phyloP scores from a whole-genome alignment of 2,888 invertebrate genomes.

The Aphodius granarius region DNA sequence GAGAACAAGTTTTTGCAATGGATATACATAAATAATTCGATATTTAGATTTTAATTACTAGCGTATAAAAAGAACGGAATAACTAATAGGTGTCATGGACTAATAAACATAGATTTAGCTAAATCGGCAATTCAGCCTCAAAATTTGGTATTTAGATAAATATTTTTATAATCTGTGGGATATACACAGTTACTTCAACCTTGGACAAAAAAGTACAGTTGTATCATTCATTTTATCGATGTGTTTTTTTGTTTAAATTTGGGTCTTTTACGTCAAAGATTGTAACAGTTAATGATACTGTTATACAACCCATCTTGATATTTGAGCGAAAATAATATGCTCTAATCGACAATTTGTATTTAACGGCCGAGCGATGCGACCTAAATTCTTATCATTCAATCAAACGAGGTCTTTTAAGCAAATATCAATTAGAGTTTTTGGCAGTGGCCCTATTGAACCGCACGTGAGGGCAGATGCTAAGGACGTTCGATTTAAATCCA shows the following conservation, averaged over 20 bases:
- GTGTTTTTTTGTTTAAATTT: too few species aligned
- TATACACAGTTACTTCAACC: neutral
- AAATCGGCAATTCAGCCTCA: neutral
- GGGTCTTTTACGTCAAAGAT: too few species aligned
- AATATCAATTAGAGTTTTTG: neutral
- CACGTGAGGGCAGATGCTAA: neutral
- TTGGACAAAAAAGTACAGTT: neutral
- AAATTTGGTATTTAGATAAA: neutral
- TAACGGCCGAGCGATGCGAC: neutral
- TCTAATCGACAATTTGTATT: neutral
- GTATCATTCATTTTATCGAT: neutral
- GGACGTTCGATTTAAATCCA: neutral
- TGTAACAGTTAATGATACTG: too few species aligned
- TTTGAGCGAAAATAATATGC: neutral
- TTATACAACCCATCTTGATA: too few species aligned
- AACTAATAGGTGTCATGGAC: too few species aligned
- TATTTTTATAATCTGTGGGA: neutral
- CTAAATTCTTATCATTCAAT: neutral
- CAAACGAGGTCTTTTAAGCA: neutral
- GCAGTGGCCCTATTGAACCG: neutral
- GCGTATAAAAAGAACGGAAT: neutral
- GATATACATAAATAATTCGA: neutral
- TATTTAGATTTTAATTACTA: neutral
- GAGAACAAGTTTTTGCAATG: neutral
- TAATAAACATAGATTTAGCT: neutral